A percentile compares a stretch with the other conserved stretches of the same genome.
phyloP scores from a whole-genome alignment of 2,888 invertebrate species.

The Portevinia maculata region DNA sequence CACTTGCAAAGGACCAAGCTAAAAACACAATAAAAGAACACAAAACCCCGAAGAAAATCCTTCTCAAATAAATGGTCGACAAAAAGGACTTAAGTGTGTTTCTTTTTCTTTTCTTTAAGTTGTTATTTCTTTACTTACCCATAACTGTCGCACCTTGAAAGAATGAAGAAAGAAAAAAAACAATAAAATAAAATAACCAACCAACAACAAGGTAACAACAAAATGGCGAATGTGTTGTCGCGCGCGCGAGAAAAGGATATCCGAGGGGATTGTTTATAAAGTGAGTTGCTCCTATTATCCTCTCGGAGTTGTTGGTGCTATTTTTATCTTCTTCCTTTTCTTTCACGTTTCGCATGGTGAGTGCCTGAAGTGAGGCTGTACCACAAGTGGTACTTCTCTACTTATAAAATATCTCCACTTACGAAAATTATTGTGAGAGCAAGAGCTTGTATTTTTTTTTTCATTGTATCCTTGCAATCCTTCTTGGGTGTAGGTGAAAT shows the following conservation, averaged over 20 bases:
- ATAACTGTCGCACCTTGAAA: conserved; percentile 55
- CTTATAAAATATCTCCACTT: conserved; percentile 68
- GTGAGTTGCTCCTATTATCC: conserved; percentile 36
- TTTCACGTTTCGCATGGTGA: not conserved
- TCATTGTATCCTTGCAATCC: conserved; percentile 22
- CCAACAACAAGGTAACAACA: conserved; percentile 25
- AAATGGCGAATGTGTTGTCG: conserved; percentile 49
- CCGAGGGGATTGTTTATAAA: conserved; percentile 53
- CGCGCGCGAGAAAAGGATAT: conserved; percentile 60
- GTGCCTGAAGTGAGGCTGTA: conserved; percentile 39
- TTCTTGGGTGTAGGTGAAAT: conserved; percentile 1
- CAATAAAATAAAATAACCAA: conserved; percentile 44
- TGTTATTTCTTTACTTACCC: conserved; percentile 26
- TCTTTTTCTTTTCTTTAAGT: conserved; percentile 24
- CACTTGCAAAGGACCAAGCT: not conserved
- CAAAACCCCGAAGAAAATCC: conserved; percentile 58
- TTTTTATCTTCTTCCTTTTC: conserved; percentile 3
- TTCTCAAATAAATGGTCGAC: conserved; percentile 69
- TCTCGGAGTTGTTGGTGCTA: conserved; percentile 8
- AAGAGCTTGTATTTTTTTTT: conserved; percentile 41
- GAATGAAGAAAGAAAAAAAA: too few relatives aligned
- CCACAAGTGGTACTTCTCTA: conserved; percentile 68
- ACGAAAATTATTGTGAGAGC: conserved; percentile 65
- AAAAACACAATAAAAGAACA: conserved; percentile 33
- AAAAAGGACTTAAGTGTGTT: conserved; percentile 61